Conservation (phyloP, 2,113 vertebrate species). For the Pitta sordida region DNA sequence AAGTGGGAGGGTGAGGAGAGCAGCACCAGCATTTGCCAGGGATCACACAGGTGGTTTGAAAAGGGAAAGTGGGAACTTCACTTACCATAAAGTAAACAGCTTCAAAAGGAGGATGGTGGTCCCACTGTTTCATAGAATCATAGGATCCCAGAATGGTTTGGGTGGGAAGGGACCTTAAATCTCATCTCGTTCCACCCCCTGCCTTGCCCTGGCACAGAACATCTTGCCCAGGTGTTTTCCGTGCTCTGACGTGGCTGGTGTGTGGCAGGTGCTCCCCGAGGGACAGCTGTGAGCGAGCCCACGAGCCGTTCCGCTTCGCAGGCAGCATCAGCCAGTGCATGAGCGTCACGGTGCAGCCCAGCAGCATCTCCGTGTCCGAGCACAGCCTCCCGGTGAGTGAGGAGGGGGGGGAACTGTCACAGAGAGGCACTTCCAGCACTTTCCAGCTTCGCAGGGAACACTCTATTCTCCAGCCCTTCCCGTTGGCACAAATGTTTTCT, state of each 20-base stretch:
- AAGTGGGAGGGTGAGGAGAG: neutral
- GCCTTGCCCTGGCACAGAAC: neutral
- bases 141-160: neutral
- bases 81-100: neutral
- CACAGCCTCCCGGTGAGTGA: slow-evolving; percentile 81
- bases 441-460: accelerated
- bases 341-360: slow-evolving; percentile 84
- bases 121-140: neutral
- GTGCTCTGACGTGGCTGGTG: neutral
- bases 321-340: slow-evolving; percentile 85
- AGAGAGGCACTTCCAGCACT: neutral
- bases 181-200: neutral
- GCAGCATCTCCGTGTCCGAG: slow-evolving; percentile 94
- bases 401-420: neutral
- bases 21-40: neutral
- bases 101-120: neutral
- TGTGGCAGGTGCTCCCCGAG: slow-evolving; percentile 87
- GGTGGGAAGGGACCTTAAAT: neutral
- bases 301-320: slow-evolving; percentile 88
- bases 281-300: slow-evolving; percentile 86
- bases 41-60: neutral
- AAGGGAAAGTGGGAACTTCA: neutral
- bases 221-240: accelerated
- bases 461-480: neutral
- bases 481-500: neutral